Evolutionary conservation across 2,888 invertebrate species (phyloP), one percentile per base, ranked within the genome.

Genomic region (Limenitis camilla): DNA sequence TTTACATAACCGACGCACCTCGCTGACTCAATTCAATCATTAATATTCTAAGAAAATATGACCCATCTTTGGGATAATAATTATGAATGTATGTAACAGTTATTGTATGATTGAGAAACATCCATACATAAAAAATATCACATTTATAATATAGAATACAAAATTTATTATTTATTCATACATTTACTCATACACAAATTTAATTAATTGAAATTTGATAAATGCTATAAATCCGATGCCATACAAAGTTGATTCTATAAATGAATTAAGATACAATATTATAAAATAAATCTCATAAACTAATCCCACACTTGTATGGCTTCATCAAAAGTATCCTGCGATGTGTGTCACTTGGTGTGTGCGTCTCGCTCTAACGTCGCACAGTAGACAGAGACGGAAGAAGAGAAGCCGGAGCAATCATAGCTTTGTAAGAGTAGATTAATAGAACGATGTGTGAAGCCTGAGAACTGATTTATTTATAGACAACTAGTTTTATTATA

Each of bases 391-490:
- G 45, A 45, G 45, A 54, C 10, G 27, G 6, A 10, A 30, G 19
- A 11, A 8, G 10, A 31, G 64, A 64, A 63, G 61, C 64, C 64
- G 53, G 53, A 64, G 40, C 57, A 63, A 60, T 63, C 60, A 62
- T 62, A 61, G 59, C 60, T 62, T 63, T 63, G 60, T 62, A 62
- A 59, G 61, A 57, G 50, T 56, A 53, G 62, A 64, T 63, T 63
- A 62, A 62, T 55, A 57, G 53, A 38, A 52, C 55, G 52, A 55
- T 49, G 57, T 53, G 47, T 42, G 62, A 62, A 62, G 62, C 60
- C 62, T 35, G 40, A 48, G 41, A 40, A 49, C 53, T 52, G 55
- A 59, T 59, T 58, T 58, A 57, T 58, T 53, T 53, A 41, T 48
- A 40, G 28, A 41, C n/a, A n/a, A n/a, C n/a, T n/a, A n/a, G n/a